These are phyloP conservation scores for Nomada fabriciana DNA, from an alignment of 2,888 invertebrate species.

Conservation along the genomic window DNA sequence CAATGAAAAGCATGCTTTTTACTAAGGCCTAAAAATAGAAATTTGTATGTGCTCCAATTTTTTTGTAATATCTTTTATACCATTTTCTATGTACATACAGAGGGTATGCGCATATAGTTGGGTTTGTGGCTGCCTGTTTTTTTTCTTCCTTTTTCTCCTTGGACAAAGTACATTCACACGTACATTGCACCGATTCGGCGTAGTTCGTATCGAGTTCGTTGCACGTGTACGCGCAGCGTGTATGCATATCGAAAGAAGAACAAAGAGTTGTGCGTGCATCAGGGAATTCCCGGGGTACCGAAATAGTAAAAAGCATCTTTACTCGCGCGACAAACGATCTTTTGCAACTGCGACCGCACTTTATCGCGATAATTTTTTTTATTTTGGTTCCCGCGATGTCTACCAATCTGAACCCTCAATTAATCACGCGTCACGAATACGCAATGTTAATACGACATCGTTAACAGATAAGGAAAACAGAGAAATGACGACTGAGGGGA, in stretches of 20 bases:
- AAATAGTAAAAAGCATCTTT: constrained; percentile 49
- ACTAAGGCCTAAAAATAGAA: not conserved
- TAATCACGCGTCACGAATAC: not conserved
- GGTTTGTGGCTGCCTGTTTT: constrained; percentile 8
- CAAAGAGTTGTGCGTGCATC: constrained; percentile 45
- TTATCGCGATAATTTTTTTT: constrained; percentile 1
- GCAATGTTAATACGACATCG: constrained; percentile 1
- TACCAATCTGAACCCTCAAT: not conserved
- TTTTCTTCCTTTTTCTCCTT: constrained; percentile 22
- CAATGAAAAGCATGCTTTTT: too few species aligned
- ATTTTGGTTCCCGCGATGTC: constrained; percentile 18
- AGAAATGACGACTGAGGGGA: constrained; percentile 4
- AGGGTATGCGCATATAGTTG: too few species aligned
- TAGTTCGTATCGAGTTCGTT: constrained; percentile 58
- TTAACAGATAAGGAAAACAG: not conserved
- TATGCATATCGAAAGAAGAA: constrained; percentile 52
- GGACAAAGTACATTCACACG: constrained; percentile 60
- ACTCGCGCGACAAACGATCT: constrained; percentile 32
- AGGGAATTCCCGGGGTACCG: constrained; percentile 54
- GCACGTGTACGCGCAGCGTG: constrained; percentile 38
- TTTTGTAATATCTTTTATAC: too few species aligned
- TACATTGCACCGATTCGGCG: constrained; percentile 48
- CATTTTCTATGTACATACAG: too few species aligned
- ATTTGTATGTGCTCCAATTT: too few species aligned
- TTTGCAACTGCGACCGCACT: constrained; percentile 13